Base-by-base conservation (phyloP, 2,888 invertebrate genomes). In the Drosophila eohydei region DNA sequence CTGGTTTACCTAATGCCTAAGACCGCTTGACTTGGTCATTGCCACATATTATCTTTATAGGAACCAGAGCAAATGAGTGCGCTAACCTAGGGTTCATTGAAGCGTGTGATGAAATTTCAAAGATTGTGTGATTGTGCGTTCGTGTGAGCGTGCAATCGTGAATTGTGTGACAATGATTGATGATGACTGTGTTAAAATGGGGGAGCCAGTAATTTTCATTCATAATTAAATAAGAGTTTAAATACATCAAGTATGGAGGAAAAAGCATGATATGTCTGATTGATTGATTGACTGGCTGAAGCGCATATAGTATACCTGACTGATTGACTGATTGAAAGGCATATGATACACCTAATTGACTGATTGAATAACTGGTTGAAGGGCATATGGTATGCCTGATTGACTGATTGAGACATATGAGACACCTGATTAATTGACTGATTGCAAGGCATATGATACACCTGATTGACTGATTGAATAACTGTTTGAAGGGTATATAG, bases 81-180 rank as follows among this genome's bases (percentile, higher is more conserved):
- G 8, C 8, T 40, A 59, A 8, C 26, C 50, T 16, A n/a, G 26
- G 16, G 32, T 21, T 43, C 50, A 65, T 14, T 34, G 3, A 40
- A 71, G 11, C 16, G n/a, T 43, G 9, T 26, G 11, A 41, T 44
- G 63, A 14, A 21, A 55, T 55, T 32, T 1, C 4, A 38, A 2
- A 51, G 51, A 52, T 30, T 8, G 8, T 14, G 5, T 2, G 36
- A 21, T 34, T 36, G 21, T 21, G 5, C 9, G 4, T 52, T 14
- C 14, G n/a, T 14, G 21, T 21, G 21, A 21, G 21, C 21, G 21
- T 21, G 21, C 21, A 21, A 14, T 46, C 14, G 14, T 28, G 14
- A 28, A 28, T 48, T 30, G 32, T 30, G 28, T n/a, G 40, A 40
- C 4, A 36, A 21, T 26, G 44, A 46, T 28, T 46, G n/a, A 46